Evolutionary conservation across 2,797 vertebrate species (phyloP), one percentile per base, ranked within the genome.

Genomic region (Cygnus olor): DNA sequence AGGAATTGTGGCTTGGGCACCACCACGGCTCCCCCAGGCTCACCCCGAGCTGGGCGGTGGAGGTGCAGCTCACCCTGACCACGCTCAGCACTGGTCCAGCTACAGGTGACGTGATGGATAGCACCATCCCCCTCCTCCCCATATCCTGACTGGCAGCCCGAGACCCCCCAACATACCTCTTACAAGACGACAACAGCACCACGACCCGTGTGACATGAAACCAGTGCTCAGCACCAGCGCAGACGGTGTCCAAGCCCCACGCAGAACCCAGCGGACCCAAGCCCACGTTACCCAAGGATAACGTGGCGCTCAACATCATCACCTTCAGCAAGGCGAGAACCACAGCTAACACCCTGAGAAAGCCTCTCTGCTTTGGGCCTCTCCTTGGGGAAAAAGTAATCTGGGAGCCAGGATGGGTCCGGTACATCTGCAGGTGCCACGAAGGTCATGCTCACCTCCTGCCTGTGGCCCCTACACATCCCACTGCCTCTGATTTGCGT

Each of bases 401-500:
- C 1, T 53, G 8, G 14, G 22, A 68, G 42, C 47, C 13, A 18
- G 49, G 42, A 42, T 15, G 51, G 51, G 51, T 53, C 51, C 2
- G 9, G 51, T 53, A 51, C 12, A 6, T 49, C 47, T 49, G 11
- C 47, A 49, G 47, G 45, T 47, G 45, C 45, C 45, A 21, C 45
- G 2, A 6, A 21, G 20, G 45, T 11, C 10, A 22, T 24, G 47
- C 47, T 49, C 6, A 3, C 21, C 51, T 71, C 36, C 58, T 38
- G 38, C 34, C 47, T 49, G 47, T 49, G 16, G 12, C 24, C 32
- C 28, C 38, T 15, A 8, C 9, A 14, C 18, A 32, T 57, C 42
- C 6, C 0, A 0, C 18, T 10, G 6, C 13, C 5, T 51, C 49
- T 9, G 49, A 9, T 27, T 27, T 51, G 49, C 25, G 14, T 27